Evolutionary conservation across 1,140 invertebrate genomes (phyloP).

Genomic region (Vanessa atalanta): DNA sequence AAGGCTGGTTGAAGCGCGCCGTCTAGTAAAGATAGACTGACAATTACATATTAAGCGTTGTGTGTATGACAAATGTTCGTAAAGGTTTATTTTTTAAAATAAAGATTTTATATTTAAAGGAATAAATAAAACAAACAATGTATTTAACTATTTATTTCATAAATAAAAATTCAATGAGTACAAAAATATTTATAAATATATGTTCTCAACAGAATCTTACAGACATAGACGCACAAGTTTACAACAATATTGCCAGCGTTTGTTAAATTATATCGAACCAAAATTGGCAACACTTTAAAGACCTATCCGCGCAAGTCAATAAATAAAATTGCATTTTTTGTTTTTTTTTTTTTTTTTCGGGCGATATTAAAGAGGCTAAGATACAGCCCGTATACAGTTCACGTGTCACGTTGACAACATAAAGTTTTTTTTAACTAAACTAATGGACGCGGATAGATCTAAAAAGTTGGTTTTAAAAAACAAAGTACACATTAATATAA

Average conservation of each 20-base stretch:
- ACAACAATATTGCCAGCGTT: neutral
- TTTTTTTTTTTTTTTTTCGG: no score
- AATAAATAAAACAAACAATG: constrained; percentile 12
- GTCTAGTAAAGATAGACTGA: no score
- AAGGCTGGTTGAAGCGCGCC: no score
- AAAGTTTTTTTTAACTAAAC: no score
- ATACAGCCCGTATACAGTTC: no score
- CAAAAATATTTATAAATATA: constrained; percentile 36
- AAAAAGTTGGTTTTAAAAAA: neutral
- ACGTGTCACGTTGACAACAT: no score
- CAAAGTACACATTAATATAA: neutral
- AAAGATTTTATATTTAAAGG: neutral
- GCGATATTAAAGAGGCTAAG: no score
- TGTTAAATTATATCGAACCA: neutral
- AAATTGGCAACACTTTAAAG: neutral
- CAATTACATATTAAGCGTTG: no score
- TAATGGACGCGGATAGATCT: neutral
- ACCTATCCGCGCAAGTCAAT: neutral
- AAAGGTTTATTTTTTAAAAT: no score
- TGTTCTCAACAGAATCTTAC: constrained; percentile 19
- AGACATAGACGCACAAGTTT: constrained; percentile 4
- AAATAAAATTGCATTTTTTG: neutral
- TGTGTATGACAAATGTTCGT: no score
- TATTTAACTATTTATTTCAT: constrained; percentile 37
- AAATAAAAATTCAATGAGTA: constrained; percentile 34